Evolutionary conservation across 2,113 vertebrate species (phyloP), one percentile per base, ranked within the genome.

Genomic region (Rhinolophus sinicus): DNA sequence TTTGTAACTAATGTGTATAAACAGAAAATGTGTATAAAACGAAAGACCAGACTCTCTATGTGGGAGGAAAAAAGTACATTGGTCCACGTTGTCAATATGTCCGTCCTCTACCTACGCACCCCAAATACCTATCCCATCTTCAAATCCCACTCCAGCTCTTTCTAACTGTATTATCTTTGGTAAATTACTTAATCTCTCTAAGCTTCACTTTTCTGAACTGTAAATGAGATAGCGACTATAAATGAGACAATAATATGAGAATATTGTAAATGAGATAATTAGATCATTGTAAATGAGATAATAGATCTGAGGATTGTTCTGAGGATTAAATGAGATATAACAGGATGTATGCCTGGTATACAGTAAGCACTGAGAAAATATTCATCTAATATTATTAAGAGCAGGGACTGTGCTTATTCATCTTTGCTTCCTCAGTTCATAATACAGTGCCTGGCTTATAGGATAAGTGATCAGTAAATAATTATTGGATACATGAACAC

Each of bases 1-100:
- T 78, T 64, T 91, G 76, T 84, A 88, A 88, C 90, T 72, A 90
- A 88, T 64, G 38, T 15, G n/a, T 28, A 58, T 28, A 65, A 75
- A 94, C 88, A 94, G 84, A 96, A 95, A 88, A 73, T 38, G 38
- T 76, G 38, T 72, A 14, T 44, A 15, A 83, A 96, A 65, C n/a
- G 19, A 38, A 89, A 89, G 40, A 67, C 33, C 44, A 78, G 21
- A 72, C 14, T 89, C 15, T 28, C 14, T 62, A 1, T 35, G 5
- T 92, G 54, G 16, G 7, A 4, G 6, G 22, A 44, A 35, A 87
- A 35, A 65, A 30, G 52, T 54, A 26, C 22, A 8, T 18, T 8
- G 13, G 38, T 62, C 18, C 56, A 9, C 24, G 22, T 33, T 35
- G 11, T 33, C 56, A n/a, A 16, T 14, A 35, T 19, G 67, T 72